phyloP scores from a whole-genome alignment of 2,113 vertebrate genomes.

The Urocitellus parryii region DNA sequence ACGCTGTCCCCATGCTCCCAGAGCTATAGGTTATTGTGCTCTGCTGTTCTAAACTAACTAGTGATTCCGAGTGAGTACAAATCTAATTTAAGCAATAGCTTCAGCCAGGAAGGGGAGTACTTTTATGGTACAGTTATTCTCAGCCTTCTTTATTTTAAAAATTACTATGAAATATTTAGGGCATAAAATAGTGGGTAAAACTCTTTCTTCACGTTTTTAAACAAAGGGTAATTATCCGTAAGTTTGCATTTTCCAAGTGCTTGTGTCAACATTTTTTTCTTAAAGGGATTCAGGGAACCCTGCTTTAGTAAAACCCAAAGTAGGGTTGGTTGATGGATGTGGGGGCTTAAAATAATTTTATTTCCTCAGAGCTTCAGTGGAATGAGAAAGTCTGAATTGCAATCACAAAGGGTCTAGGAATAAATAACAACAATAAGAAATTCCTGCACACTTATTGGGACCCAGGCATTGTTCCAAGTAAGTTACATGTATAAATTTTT shows the following conservation, averaged over 20 bases:
- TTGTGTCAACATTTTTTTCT: neutral
- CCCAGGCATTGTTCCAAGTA: neutral
- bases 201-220: neutral
- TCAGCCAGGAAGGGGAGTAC: neutral
- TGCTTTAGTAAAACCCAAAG: neutral
- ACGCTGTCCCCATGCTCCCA: neutral
- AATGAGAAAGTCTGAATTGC: neutral
- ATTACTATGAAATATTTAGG: neutral
- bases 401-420: neutral
- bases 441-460: neutral
- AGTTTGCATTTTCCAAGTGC: slow-evolving; percentile 7
- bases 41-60: neutral
- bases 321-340: neutral
- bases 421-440: neutral
- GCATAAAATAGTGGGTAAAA: neutral
- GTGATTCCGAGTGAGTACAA: neutral
- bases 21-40: neutral
- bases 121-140: neutral
- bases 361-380: neutral
- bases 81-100: neutral
- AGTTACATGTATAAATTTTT: neutral
- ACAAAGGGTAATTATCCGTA: neutral
- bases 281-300: neutral
- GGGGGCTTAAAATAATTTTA: neutral
- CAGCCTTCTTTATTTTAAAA: neutral